Percentiles rank a stretch among this genome's conserved stretches.
phyloP scores from a whole-genome alignment of 2,113 vertebrate genomes.

The Acanthochromis polyacanthus region DNA sequence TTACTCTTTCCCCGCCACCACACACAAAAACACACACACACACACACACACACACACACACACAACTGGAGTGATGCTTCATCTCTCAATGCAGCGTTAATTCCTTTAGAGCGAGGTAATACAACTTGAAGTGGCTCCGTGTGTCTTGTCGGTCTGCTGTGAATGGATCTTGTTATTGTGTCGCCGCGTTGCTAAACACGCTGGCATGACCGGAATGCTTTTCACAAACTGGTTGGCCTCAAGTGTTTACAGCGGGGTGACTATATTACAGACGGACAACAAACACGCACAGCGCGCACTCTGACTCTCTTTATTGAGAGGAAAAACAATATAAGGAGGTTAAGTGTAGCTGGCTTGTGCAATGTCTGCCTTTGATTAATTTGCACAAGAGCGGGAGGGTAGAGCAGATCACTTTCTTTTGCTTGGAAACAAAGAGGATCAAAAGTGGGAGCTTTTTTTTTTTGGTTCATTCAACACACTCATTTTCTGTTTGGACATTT shows the following conservation, averaged over 20 bases:
- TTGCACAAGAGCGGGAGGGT: neutral
- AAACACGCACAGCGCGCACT: slow-evolving; percentile 17
- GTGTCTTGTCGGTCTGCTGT: slow-evolving; percentile 42
- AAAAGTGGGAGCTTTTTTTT: neutral
- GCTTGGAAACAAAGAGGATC: slow-evolving; percentile 25
- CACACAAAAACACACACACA: no score
- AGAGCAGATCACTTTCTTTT: slow-evolving; percentile 15
- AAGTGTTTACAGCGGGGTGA: slow-evolving; percentile 36
- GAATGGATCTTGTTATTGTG: slow-evolving; percentile 50
- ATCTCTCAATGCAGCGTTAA: slow-evolving; percentile 45
- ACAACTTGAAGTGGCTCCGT: slow-evolving; percentile 46
- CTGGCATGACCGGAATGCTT: slow-evolving; percentile 69
- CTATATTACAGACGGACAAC: slow-evolving; percentile 27
- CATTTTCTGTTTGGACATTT: slow-evolving; percentile 34
- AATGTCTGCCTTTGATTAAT: slow-evolving; percentile 62
- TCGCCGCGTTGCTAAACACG: slow-evolving; percentile 59
- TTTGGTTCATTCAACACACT: slow-evolving; percentile 13
- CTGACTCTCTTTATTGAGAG: neutral
- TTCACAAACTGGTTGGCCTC: slow-evolving; percentile 41
- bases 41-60: slow-evolving; percentile 10
- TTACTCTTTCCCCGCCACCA: neutral
- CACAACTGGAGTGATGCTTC: slow-evolving; percentile 23
- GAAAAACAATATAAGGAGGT: neutral
- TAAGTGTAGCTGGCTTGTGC: neutral
- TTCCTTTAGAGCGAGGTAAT: slow-evolving; percentile 62